phyloP scores from a whole-genome alignment of 2,797 vertebrate species.

The Buceros bicornis region DNA sequence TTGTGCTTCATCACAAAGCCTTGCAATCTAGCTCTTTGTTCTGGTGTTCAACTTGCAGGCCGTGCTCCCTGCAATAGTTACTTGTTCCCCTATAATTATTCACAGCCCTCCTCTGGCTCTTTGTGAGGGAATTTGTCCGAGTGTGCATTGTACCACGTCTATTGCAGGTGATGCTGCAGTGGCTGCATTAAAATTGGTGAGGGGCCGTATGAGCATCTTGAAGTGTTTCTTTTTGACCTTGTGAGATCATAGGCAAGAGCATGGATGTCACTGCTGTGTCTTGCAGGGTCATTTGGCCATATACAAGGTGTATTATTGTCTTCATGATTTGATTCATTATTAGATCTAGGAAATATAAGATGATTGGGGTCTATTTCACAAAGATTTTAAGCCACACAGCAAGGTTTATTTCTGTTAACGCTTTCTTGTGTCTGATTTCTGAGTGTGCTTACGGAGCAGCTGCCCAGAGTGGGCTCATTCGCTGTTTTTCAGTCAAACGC shows the following conservation, averaged over 20 bases:
- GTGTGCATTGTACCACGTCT: not conserved
- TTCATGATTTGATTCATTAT: not conserved
- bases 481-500: not conserved
- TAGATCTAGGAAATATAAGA: not conserved
- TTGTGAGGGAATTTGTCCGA: constrained; percentile 6
- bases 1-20: constrained; percentile 37
- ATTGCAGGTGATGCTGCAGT: not conserved
- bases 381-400: not conserved
- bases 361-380: not conserved
- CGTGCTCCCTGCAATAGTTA: not conserved
- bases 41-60: constrained; percentile 29
- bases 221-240: not conserved
- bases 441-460: not conserved
- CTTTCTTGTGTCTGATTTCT: not conserved
- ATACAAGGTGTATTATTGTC: not conserved
- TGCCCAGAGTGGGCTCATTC: not conserved
- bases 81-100: constrained; percentile 54
- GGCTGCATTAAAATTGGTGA: not conserved
- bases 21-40: constrained; percentile 65
- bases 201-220: not conserved
- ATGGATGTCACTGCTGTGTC: rapidly evolving
- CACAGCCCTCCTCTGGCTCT: constrained; percentile 8
- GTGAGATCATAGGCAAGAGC: not conserved
- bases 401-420: not conserved
- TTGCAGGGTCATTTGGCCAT: not conserved